A percentile compares a stretch with the other conserved stretches of the same genome.
These are phyloP conservation scores for Trypoxylus dichotomus DNA, from an alignment of 1,140 invertebrate genomes.

Conservation along the genomic window DNA sequence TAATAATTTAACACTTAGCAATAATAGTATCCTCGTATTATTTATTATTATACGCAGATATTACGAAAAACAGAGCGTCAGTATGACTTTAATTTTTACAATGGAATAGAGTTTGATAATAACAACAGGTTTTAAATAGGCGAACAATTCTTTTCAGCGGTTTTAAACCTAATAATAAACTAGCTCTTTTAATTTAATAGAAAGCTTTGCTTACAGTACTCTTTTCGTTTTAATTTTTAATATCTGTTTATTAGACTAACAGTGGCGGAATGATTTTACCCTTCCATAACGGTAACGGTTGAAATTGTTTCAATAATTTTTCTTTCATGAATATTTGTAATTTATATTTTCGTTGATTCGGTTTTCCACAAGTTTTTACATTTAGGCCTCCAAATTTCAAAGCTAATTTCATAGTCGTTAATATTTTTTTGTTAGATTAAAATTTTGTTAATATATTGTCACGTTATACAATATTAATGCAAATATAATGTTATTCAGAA, in stretches of 20 bases:
- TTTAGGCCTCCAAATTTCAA: too few species aligned
- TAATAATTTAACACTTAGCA: slow-evolving; percentile 20
- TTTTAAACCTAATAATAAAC: slow-evolving; percentile 7
- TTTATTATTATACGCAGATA: not conserved
- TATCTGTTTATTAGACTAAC: not conserved
- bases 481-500: too few species aligned
- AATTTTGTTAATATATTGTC: too few species aligned
- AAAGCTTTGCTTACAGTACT: not conserved
- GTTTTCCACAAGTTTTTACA: too few species aligned
- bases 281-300: too few species aligned
- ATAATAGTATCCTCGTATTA: not conserved
- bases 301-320: not conserved
- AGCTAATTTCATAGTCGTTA: too few species aligned
- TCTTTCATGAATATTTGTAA: too few species aligned
- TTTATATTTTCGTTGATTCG: too few species aligned
- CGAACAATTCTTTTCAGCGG: not conserved
- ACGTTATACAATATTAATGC: too few species aligned
- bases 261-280: not conserved
- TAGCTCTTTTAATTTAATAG: slow-evolving; percentile 5
- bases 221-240: not conserved
- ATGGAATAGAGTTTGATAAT: slow-evolving; percentile 15
- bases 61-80: not conserved
- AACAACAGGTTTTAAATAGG: slow-evolving; percentile 16
- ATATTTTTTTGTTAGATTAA: too few species aligned
- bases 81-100: not conserved